Evolutionary conservation across 2,113 vertebrate species (phyloP).

Genomic region (Campylorhamphus procurvoides): DNA sequence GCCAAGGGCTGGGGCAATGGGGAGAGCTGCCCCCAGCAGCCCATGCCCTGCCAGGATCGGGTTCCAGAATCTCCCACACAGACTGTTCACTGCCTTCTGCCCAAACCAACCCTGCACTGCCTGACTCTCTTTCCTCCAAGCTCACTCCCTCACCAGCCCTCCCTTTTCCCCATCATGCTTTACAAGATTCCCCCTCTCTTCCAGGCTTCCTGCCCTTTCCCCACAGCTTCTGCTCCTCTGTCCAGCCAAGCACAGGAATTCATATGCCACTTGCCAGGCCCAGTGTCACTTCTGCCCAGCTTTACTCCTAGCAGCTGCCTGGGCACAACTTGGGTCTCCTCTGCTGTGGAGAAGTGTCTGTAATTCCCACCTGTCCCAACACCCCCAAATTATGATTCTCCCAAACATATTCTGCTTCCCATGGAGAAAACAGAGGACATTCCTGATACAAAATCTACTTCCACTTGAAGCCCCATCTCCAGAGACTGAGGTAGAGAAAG

Average conservation of each 20-base stretch:
- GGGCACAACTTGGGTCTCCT: neutral
- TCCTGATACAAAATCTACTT: neutral
- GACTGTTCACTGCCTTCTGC: accelerated
- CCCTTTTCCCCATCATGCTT: neutral
- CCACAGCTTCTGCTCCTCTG: neutral
- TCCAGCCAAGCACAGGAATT: neutral
- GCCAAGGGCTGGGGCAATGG: neutral
- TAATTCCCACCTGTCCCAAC: neutral
- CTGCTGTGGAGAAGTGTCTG: neutral
- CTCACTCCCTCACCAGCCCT: neutral
- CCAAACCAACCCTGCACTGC: neutral
- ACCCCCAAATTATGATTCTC: neutral
- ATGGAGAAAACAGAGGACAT: neutral
- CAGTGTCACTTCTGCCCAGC: neutral
- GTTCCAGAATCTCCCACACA: neutral
- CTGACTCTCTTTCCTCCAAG: neutral
- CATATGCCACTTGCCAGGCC: neutral
- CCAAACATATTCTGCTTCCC: neutral
- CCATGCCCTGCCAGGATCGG: neutral
- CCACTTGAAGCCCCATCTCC: neutral
- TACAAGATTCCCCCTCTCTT: neutral
- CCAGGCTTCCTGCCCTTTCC: neutral
- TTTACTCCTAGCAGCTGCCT: neutral
- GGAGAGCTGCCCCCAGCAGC: neutral
- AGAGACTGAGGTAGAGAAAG: neutral